Percentiles rank a stretch among this genome's conserved stretches.
Evolutionary conservation across 2,888 invertebrate species (phyloP).

Genomic region (Dryobota labecula): DNA sequence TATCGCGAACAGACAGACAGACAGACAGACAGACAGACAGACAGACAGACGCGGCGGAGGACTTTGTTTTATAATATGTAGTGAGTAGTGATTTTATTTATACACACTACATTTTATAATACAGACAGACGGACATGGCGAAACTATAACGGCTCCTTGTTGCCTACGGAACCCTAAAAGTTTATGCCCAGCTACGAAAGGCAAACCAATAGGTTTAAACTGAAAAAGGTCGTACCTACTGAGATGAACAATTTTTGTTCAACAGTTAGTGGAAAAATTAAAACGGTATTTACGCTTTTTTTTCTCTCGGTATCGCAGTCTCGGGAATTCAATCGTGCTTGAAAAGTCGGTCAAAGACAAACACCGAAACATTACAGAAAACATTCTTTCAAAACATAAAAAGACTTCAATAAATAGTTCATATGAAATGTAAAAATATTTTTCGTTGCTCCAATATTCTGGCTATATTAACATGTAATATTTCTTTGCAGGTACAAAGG

Average conservation of each 20-base stretch:
- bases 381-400: background rate
- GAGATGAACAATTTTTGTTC: background rate
- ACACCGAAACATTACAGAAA: background rate
- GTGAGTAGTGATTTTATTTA: too few species aligned
- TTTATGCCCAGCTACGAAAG: too few species aligned
- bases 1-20: too few species aligned
- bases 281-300: accelerated
- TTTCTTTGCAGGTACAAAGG: slow-evolving; percentile 80
- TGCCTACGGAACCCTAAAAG: too few species aligned
- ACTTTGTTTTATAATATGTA: too few species aligned
- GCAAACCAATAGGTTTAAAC: too few species aligned
- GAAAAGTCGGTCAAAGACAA: background rate
- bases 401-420: background rate
- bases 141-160: too few species aligned
- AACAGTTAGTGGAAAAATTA: too few species aligned
- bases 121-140: too few species aligned
- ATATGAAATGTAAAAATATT: background rate
- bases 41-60: too few species aligned
- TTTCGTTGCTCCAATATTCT: background rate
- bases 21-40: too few species aligned
- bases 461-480: slow-evolving; percentile 14
- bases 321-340: background rate
- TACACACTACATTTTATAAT: too few species aligned
- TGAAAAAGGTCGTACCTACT: background rate
- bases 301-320: background rate